A percentile compares a stretch with the other conserved stretches of the same genome.
Conservation (phyloP, 2,888 invertebrate genomes). For the Plebejus melissa region DNA sequence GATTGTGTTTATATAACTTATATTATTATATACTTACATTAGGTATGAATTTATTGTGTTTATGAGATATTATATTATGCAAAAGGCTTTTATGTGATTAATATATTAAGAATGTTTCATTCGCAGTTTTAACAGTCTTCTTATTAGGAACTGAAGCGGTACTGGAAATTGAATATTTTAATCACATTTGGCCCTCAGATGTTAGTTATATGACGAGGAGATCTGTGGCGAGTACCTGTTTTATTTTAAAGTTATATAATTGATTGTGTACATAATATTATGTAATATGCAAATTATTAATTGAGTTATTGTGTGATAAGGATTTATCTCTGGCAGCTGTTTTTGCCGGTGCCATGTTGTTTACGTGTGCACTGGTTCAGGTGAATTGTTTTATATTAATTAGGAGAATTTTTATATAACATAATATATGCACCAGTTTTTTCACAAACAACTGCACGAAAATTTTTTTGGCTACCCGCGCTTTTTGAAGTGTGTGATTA, state of each 20-base stretch:
- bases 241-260: constrained; percentile 3
- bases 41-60: background rate
- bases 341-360: background rate
- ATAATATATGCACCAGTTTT: too few species aligned
- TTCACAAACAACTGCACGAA: too few species aligned
- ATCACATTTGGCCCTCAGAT: background rate
- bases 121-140: background rate
- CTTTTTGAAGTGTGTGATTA: background rate
- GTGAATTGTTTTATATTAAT: background rate
- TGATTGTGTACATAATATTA: background rate
- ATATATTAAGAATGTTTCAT: background rate
- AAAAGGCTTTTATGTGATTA: background rate
- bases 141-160: background rate
- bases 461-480: too few species aligned
- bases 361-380: background rate
- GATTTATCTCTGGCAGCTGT: constrained; percentile 3
- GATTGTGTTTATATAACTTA: background rate
- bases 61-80: background rate
- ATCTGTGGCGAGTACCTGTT: constrained; percentile 12
- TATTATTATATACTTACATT: background rate
- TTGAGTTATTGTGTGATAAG: constrained; percentile 11
- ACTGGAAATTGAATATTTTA: background rate
- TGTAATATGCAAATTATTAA: background rate
- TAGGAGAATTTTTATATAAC: background rate
- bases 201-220: background rate